Evolutionary conservation across 2,797 vertebrate genomes (phyloP), one percentile per base, ranked within the genome.

Genomic region (Rhynchotus rufescens): DNA sequence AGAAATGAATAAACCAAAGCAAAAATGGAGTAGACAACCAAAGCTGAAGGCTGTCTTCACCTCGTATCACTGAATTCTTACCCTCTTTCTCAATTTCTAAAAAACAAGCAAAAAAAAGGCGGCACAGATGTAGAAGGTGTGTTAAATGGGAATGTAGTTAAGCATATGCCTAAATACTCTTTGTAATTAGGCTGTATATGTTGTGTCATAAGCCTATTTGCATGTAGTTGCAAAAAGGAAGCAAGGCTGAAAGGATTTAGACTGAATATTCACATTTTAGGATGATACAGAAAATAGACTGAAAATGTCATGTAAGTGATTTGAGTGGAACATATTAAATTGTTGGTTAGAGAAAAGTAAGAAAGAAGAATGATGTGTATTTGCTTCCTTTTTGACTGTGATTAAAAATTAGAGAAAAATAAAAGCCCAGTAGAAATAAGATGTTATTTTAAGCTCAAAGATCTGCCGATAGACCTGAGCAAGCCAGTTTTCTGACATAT

Each of bases 1-100:
- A 90, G 66, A 57, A 86, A 71, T 80, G 5, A 86, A 86, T 72
- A 68, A 91, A 80, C 45, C 87, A 80, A 90, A 88, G 64, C 34
- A 23, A 84, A 92, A 92, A 81, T 45, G 2, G 68, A 76, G 45
- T 60, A 80, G 51, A 45, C 51, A 66, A 65, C 26, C 17, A 36
- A 81, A 93, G 47, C 75, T 79, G 44, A 78, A 90, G 30, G n/a
- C 7, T 4, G 22, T 56, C 30, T 76, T 85, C 40, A 64, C 66
- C 47, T 44, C 3, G 7, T 72, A 73, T 30, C 30, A 54, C 38
- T 40, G 8, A 20, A 83, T 88, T 64, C 22, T 5, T 68, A 47
- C n/a, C 22, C 15, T 61, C 49, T 30, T 74, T 47, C 71, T 94
- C 77, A 42, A 9, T 65, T 92, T 94, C 77, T 80, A 71, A 62